Evolutionary conservation across 2,113 vertebrate genomes (phyloP).

Genomic region (Heterotilapia buettikoferi): DNA sequence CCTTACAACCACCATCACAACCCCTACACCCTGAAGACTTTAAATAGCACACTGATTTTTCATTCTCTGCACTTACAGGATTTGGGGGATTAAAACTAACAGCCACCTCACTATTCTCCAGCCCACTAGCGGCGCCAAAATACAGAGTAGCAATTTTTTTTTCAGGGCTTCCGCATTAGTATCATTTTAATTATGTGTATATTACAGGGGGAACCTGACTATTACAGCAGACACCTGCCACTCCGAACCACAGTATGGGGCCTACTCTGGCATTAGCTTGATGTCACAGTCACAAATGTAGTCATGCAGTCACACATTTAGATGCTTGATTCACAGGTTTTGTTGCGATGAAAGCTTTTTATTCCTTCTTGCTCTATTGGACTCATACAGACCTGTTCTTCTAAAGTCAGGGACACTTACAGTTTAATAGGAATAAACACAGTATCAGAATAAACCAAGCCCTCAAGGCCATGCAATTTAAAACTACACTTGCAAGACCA

Average conservation of each 20-base stretch:
- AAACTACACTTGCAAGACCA: not conserved
- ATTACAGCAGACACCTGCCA: conserved; percentile 55
- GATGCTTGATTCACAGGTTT: not conserved
- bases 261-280: conserved; percentile 38
- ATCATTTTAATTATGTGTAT: conserved; percentile 28
- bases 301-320: not conserved
- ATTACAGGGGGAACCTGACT: conserved; percentile 48
- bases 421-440: not conserved
- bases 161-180: not conserved
- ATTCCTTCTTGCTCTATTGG: not conserved
- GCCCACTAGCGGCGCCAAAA: conserved; percentile 9
- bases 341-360: not conserved
- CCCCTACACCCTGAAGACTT: not conserved
- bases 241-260: not conserved
- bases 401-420: not conserved
- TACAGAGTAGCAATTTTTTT: conserved; percentile 11
- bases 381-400: not conserved
- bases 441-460: not conserved
- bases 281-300: not conserved
- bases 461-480: not conserved
- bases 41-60: conserved; percentile 21
- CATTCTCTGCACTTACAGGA: conserved; percentile 43
- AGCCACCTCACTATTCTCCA: conserved; percentile 31
- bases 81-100: conserved; percentile 52
- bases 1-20: not conserved